Base-by-base conservation (phyloP, 2,113 vertebrate species). In the Chloebia gouldiae region DNA sequence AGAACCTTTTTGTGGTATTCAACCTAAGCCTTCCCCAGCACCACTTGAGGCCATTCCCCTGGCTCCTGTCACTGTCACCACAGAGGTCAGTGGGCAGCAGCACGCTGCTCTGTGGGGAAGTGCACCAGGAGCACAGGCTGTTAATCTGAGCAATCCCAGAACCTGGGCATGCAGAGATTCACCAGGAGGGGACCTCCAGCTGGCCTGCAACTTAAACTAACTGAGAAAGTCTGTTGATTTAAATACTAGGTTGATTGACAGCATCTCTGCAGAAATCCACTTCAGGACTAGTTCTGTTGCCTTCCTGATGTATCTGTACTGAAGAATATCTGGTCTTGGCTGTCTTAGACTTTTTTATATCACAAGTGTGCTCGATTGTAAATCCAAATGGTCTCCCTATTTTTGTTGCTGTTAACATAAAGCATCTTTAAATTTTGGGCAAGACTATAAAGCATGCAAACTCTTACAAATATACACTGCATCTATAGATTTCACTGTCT, bases 221-320 rank as follows among this genome's bases (percentile, higher is more conserved):
- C 83, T 91, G 69, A 78, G 72, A 89, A 35, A 86, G 27, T 78
- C 69, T 95, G 30, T 86, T 81, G 64, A 81, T 88, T 97, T 91
- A 83, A 93, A 54, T 90, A 42, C 18, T 60, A 15, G 5, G 40
- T 73, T 88, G 86, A 93, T 23, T 86, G 92, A 71, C 59, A 87
- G 20, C 47, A 39, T 57, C 57, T 63, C 54, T 54, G 45, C 71
- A 54, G 79, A 90, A 86, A 77, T 78, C 64, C 31, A 65, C 80
- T 86, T 66, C 64, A 70, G 59, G 53, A 51, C 28, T 27, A n/a
- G 47, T 75, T 87, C 50, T 81, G 0, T n/a, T 90, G 80, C 50
- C 33, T 79, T 77, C 37, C 65, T 88, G 76, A 83, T 80, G 49
- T 23, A 78, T 81, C 90, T 86, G 59, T 83, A 54, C 49, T 80